Evolutionary conservation across 2,797 vertebrate species (phyloP), one percentile per base, ranked within the genome.

Genomic region (Silurus lanzhouensis): DNA sequence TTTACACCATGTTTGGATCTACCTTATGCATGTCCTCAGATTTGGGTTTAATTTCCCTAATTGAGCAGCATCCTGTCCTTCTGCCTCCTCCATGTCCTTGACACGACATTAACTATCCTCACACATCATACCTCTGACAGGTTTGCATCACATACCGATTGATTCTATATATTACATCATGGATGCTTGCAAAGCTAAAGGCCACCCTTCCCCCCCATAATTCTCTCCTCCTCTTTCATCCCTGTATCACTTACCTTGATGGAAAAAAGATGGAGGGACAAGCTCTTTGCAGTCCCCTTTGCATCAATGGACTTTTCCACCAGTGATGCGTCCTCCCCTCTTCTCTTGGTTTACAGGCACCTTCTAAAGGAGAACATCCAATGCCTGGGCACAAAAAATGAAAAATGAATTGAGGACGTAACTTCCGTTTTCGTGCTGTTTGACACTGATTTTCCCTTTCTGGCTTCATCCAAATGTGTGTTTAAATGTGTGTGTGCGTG

Each of bases 211-310:
- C 80, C 25, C 25, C 67, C 64, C 76, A 66, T 60, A 48, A 8
- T 67, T 46, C 82, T 58, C 46, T 84, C 71, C 75, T 71, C 70
- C 57, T 68, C 71, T 85, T 88, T 82, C 77, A 86, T 71, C 63
- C 44, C 27, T 81, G 6, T 55, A 71, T 87, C 89, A 75, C 90
- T 94, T 94, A 96, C 95, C 95, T 94, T 92, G 88, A 91, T 80
- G 88, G 38, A 91, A 92, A 91, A 91, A 93, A 91, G 93, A 94
- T 94, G 92, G 91, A 94, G 91, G 81, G 63, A 86, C 72, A 93
- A 92, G 92, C 91, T 81, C n/a, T 27, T 67, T 93, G 92, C 93
- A 52, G 46, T 92, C 76, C 44, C 55, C 57, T 61, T 91, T 90
- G 48, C 91, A 91, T 79, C 64, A 48, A 13, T 63, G 58, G 55